Conservation (phyloP, 2,888 invertebrate species). For the Tipula lateralis region DNA sequence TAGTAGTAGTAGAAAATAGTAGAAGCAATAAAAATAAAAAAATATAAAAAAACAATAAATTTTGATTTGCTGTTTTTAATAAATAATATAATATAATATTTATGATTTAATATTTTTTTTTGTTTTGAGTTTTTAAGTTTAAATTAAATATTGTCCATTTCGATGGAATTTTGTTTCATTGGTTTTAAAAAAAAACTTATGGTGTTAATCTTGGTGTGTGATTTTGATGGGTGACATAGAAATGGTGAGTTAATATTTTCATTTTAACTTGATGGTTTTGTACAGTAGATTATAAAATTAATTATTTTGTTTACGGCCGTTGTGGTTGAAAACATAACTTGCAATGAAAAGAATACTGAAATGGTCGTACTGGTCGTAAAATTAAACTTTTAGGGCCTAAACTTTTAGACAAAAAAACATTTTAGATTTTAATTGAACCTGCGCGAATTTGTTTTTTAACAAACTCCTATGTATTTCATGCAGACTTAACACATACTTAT, state of each 20-base stretch:
- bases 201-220: background rate
- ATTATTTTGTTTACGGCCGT: background rate
- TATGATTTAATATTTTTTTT: background rate
- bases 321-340: background rate
- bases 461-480: too few relatives aligned
- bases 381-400: too few relatives aligned
- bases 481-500: too few relatives aligned
- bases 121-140: background rate
- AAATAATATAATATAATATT: background rate
- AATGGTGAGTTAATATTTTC: too few relatives aligned
- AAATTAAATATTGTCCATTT: background rate
- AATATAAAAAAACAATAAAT: background rate
- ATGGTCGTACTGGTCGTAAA: too few relatives aligned
- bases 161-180: background rate
- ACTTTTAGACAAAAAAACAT: too few relatives aligned
- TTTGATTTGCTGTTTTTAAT: background rate
- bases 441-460: too few relatives aligned
- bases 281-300: background rate
- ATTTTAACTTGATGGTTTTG: too few relatives aligned
- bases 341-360: too few relatives aligned
- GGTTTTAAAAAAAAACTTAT: background rate
- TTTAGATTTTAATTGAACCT: too few relatives aligned
- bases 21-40: background rate
- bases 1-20: background rate
- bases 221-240: too few relatives aligned